Evolutionary conservation across 1,140 invertebrate species (phyloP).

Genomic region (Acromyrmex charruanus): DNA sequence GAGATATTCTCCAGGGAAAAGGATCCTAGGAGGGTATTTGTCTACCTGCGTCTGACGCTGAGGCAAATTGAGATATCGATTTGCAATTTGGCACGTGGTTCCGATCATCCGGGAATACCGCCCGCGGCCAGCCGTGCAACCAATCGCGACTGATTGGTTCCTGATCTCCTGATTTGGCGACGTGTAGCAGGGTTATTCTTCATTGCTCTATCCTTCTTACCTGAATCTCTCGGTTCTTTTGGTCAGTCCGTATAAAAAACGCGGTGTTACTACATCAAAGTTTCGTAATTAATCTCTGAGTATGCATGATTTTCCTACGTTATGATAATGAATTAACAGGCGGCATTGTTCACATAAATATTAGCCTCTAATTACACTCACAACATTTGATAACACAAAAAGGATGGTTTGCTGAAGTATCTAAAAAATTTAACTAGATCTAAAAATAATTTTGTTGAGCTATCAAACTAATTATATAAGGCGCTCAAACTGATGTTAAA

Average conservation of each 20-base stretch:
- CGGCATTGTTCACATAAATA: not conserved
- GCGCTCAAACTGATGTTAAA: too few relatives aligned
- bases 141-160: conserved; percentile 70
- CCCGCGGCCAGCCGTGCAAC: conserved; percentile 54
- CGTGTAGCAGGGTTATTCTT: conserved; percentile 33
- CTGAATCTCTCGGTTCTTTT: not conserved
- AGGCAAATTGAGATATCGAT: conserved; percentile 76
- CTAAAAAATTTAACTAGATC: too few relatives aligned
- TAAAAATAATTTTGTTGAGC: too few relatives aligned
- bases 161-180: conserved; percentile 53
- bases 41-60: conserved; percentile 73
- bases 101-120: conserved; percentile 53
- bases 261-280: not conserved
- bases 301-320: not conserved
- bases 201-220: not conserved
- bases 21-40: conserved; percentile 60
- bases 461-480: too few relatives aligned
- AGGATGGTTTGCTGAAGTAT: too few relatives aligned
- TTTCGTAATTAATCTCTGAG: not conserved
- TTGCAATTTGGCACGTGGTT: conserved; percentile 76
- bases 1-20: conserved; percentile 34
- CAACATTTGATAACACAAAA: not conserved
- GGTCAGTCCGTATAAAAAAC: not conserved
- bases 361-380: not conserved
- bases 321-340: not conserved